Percentiles rank a stretch among this genome's conserved stretches.
Conservation (phyloP, 1,140 invertebrate species). For the Lycorma delicatula region DNA sequence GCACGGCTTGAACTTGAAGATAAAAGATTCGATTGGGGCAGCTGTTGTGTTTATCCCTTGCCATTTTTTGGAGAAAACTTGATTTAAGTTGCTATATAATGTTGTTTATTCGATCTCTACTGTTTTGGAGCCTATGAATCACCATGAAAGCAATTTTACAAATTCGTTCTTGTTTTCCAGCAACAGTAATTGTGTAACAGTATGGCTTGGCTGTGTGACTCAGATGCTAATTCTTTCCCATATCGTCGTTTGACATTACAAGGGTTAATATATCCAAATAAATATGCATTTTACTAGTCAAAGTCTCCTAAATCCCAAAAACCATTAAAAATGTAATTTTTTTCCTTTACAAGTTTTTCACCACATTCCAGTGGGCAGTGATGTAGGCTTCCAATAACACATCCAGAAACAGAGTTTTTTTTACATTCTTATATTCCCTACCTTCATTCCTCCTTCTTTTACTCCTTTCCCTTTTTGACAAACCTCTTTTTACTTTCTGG, state of each 20-base stretch:
- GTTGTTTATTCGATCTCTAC: neutral
- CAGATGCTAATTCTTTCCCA: neutral
- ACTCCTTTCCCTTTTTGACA: too few species aligned
- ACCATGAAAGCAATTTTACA: neutral
- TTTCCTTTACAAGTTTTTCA: neutral
- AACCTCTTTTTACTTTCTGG: too few species aligned
- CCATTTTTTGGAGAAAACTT: neutral
- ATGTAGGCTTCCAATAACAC: too few species aligned
- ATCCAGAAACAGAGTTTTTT: too few species aligned
- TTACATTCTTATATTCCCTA: too few species aligned
- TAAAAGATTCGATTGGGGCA: neutral
- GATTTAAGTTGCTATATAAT: neutral
- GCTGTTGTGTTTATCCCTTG: neutral
- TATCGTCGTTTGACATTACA: neutral
- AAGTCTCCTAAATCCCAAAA: conserved; percentile 9
- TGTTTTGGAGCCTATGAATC: too few species aligned
- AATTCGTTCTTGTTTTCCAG: neutral
- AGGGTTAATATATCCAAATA: neutral
- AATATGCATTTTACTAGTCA: neutral
- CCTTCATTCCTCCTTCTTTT: too few species aligned
- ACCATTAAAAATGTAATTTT: neutral
- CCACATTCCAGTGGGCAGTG: neutral
- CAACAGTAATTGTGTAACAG: neutral
- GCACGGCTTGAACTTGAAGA: too few species aligned
- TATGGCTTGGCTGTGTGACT: neutral